phyloP scores from a whole-genome alignment of 2,888 invertebrate genomes.

The Scaptomyza reducta region DNA sequence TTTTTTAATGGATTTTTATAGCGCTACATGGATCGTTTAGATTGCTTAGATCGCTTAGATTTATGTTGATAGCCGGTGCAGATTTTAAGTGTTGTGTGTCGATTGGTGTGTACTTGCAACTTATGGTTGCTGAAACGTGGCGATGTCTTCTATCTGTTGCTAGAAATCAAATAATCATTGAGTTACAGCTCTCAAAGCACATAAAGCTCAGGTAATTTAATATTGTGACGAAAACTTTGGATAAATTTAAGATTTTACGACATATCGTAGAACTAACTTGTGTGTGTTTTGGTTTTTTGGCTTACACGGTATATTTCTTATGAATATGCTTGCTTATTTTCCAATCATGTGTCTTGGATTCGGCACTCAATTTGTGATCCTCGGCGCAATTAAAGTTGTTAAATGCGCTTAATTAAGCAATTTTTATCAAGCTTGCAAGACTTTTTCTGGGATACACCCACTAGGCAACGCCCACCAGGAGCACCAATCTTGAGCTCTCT shows the following conservation, averaged over 20 bases:
- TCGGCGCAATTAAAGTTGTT: conserved; percentile 22
- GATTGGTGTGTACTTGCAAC: neutral
- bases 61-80: conserved; percentile 17
- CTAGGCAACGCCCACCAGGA: conserved; percentile 62
- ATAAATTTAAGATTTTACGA: neutral
- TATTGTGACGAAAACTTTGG: neutral
- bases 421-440: conserved; percentile 57
- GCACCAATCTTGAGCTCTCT: conserved; percentile 6
- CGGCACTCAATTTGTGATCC: conserved; percentile 11
- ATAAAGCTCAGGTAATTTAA: neutral
- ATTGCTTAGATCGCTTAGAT: conserved; percentile 39
- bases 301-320: neutral
- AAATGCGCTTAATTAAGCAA: conserved; percentile 70
- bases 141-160: conserved; percentile 11
- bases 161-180: conserved; percentile 13
- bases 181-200: conserved; percentile 2
- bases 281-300: neutral
- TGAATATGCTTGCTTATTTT: neutral
- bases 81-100: conserved; percentile 13
- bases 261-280: neutral
- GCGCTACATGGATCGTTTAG: conserved; percentile 37
- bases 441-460: conserved; percentile 59
- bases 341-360: conserved; percentile 5
- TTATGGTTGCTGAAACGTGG: neutral
- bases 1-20: conserved; percentile 37